A percentile compares a stretch with the other conserved stretches of the same genome.
These are phyloP conservation scores for Bombus superbus DNA, from an alignment of 1,140 invertebrate species.

Conservation along the genomic window DNA sequence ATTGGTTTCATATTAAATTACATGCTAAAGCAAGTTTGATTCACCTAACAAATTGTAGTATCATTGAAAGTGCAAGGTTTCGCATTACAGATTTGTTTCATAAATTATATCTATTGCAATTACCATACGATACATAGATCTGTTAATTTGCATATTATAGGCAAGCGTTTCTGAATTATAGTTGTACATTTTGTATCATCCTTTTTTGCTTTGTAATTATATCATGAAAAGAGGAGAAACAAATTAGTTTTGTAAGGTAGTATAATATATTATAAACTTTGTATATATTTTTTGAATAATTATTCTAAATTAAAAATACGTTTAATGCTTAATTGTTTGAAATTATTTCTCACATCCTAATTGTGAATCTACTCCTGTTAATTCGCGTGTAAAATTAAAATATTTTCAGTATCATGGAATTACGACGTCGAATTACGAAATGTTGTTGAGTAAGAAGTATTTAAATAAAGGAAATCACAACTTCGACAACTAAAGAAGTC, in stretches of 20 bases:
- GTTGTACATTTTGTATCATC: slow-evolving; percentile 80
- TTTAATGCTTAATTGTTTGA: slow-evolving; percentile 73
- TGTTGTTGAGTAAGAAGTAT: background rate
- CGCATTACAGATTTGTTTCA: slow-evolving; percentile 25
- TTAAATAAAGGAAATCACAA: too few relatives aligned
- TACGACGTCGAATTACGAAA: background rate
- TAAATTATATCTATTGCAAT: slow-evolving; percentile 40
- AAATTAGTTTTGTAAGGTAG: slow-evolving; percentile 78
- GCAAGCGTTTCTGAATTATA: slow-evolving; percentile 73
- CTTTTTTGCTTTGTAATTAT: slow-evolving; percentile 79
- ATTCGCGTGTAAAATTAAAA: too few relatives aligned
- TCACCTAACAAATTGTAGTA: slow-evolving; percentile 52
- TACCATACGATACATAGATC: slow-evolving; percentile 66
- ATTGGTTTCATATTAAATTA: slow-evolving; percentile 29
- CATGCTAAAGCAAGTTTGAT: slow-evolving; percentile 45
- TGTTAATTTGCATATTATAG: slow-evolving; percentile 56
- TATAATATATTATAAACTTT: slow-evolving; percentile 77
- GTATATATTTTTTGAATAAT: slow-evolving; percentile 81
- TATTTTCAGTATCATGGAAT: background rate
- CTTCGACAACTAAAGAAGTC: background rate
- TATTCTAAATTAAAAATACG: slow-evolving; percentile 81
- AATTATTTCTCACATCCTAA: slow-evolving; percentile 13
- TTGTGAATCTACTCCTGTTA: background rate
- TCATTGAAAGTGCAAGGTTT: slow-evolving; percentile 11
- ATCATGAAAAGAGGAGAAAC: slow-evolving; percentile 66